These are phyloP conservation scores for Typhlichthys subterraneus DNA, from an alignment of 2,797 vertebrate genomes.

Conservation along the genomic window DNA sequence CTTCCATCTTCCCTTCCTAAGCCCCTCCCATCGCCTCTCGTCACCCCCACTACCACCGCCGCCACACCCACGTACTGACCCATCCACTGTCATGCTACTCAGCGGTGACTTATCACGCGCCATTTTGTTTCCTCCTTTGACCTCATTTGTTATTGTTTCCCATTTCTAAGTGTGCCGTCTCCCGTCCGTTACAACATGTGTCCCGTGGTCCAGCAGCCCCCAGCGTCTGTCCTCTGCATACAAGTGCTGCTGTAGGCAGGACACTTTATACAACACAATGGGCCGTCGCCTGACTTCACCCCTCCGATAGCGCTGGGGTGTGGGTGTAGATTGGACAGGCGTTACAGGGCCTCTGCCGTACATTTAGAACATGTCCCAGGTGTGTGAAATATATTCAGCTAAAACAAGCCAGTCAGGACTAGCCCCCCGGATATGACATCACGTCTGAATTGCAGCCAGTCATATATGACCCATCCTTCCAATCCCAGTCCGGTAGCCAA, in stretches of 20 bases:
- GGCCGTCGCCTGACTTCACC: too few species aligned
- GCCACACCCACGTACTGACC: background rate
- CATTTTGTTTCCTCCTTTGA: background rate
- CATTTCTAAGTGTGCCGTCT: slow-evolving; percentile 36
- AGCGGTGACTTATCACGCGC: slow-evolving; percentile 36
- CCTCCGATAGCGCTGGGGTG: too few species aligned
- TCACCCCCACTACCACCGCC: background rate
- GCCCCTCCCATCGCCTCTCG: background rate
- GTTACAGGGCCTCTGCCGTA: too few species aligned
- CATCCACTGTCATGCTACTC: slow-evolving; percentile 60
- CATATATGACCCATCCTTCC: too few species aligned
- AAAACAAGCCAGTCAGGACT: too few species aligned
- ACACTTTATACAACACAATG: too few species aligned
- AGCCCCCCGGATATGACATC: too few species aligned
- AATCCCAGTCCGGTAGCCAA: too few species aligned
- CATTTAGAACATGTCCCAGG: too few species aligned
- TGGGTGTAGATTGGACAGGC: too few species aligned
- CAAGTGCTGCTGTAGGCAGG: background rate
- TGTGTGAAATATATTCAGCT: too few species aligned
- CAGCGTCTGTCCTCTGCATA: slow-evolving; percentile 30
- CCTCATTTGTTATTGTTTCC: slow-evolving; percentile 6
- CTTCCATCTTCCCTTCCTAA: background rate
- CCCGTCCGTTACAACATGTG: slow-evolving; percentile 51
- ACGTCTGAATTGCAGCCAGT: too few species aligned
- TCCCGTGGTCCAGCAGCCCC: slow-evolving; percentile 31